Evolutionary conservation across 2,113 vertebrate genomes (phyloP), one percentile per base, ranked within the genome.

Genomic region (Hydrochoerus hydrochaeris): DNA sequence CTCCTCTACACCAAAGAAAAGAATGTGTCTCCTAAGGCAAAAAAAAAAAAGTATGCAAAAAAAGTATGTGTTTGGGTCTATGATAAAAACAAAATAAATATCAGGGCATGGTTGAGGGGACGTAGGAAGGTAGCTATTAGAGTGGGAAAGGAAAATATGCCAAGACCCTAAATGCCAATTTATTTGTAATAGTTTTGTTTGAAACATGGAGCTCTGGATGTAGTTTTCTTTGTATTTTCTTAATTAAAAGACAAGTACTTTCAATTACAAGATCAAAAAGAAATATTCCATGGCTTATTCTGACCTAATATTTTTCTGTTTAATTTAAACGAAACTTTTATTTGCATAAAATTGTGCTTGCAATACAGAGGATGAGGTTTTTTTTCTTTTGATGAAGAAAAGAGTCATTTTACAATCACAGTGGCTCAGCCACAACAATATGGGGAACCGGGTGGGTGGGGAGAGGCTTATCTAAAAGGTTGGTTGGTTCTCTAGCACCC

Each of bases 191-290:
- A 82, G 69, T 58, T 78, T 7, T 13, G 3, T 78, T 86, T 84
- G 69, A 49, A 63, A 9, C n/a, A 38, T 41, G 49, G 58, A 17
- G 24, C 71, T 86, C 49, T 49, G 80, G 28, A 11, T 71, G 67
- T 63, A 17, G 49, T 85, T 90, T 82, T n/a, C 78, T 82, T 92
- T 80, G 46, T 52, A 54, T 86, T 91, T 92, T 85, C 75, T 92
- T 78, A 46, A 84, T 87, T 57, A 58, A 88, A 86, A 93, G 83
- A 81, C 4, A 54, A 96, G 58, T 81, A 16, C 75, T 90, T 90
- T 95, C 60, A 87, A 92, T 90, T 75, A 85, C 54, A 91, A 95
- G 92, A 80, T 91, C 46, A 86, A 75, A 97, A 95, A 62, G 58
- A 96, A 63, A 58, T 38, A 60, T 80, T 80, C 86, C 94, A 57